These are phyloP conservation scores for Semnornis frantzii DNA, from an alignment of 2,113 vertebrate species.

Conservation along the genomic window DNA sequence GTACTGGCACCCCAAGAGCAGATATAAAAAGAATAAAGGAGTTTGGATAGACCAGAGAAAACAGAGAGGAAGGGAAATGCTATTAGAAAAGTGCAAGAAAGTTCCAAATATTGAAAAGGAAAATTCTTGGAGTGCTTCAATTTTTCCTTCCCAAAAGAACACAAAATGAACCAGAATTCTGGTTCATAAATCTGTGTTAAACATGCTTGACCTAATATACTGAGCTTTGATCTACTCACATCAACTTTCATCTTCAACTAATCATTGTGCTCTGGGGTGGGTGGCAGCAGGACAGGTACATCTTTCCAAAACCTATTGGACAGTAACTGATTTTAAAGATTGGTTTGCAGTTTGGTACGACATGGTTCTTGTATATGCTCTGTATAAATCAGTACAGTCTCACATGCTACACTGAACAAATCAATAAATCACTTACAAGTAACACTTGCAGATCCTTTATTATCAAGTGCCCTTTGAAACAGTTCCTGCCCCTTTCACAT, in stretches of 20 bases:
- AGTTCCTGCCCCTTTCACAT: conserved; percentile 42
- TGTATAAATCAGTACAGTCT: conserved; percentile 52
- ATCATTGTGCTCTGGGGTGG: background rate
- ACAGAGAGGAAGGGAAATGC: background rate
- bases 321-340: conserved; percentile 65
- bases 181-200: conserved; percentile 16
- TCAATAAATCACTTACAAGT: conserved; percentile 57
- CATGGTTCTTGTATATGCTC: conserved; percentile 10
- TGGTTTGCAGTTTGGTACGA: conserved; percentile 49
- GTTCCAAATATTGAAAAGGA: background rate
- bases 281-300: conserved; percentile 48
- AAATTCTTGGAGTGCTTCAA: background rate
- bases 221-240: conserved; percentile 46
- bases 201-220: background rate
- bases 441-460: conserved; percentile 43
- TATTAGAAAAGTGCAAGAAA: background rate
- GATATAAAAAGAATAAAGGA: background rate
- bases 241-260: conserved; percentile 33
- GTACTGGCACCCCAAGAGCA: background rate
- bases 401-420: conserved; percentile 18
- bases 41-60: background rate
- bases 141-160: conserved; percentile 17
- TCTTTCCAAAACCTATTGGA: conserved; percentile 36
- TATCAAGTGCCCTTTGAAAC: conserved; percentile 59
- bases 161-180: background rate